Evolutionary conservation across 2,888 invertebrate species (phyloP).

Genomic region (Thumatha senex): DNA sequence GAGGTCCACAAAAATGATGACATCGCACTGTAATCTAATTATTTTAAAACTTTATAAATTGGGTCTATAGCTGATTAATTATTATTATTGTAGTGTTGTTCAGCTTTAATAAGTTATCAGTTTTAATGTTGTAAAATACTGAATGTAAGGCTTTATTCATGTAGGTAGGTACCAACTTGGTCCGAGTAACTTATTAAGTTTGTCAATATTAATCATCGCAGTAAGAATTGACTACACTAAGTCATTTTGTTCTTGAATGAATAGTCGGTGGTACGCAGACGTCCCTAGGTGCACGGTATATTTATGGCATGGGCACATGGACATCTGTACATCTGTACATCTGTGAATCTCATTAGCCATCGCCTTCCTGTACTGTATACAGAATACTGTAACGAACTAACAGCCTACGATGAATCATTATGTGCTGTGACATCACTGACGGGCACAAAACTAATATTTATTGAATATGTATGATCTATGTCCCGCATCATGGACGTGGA

Average conservation of each 20-base stretch:
- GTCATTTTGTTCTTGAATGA: not conserved
- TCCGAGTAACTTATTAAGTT: too few species aligned
- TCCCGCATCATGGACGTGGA: too few species aligned
- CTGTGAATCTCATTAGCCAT: not conserved
- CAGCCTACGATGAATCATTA: not conserved
- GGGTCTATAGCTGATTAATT: constrained; percentile 13
- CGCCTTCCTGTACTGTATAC: not conserved
- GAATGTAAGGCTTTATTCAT: too few species aligned
- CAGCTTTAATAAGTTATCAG: too few species aligned
- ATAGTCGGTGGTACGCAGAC: too few species aligned
- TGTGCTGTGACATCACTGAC: not conserved
- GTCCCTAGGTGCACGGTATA: not conserved
- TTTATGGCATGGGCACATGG: not conserved
- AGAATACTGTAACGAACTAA: not conserved
- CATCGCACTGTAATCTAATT: constrained; percentile 32
- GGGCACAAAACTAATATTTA: too few species aligned
- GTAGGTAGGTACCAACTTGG: too few species aligned
- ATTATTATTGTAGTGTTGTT: not conserved
- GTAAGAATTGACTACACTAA: not conserved
- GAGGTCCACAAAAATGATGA: constrained; percentile 57
- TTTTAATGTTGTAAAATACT: not conserved
- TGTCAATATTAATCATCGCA: too few species aligned
- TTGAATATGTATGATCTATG: too few species aligned
- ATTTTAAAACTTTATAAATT: constrained; percentile 14
- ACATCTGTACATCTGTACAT: not conserved